A percentile compares a stretch with the other conserved stretches of the same genome.
Evolutionary conservation across 2,888 invertebrate species (phyloP).

Genomic region (Halictus quadricinctus): DNA sequence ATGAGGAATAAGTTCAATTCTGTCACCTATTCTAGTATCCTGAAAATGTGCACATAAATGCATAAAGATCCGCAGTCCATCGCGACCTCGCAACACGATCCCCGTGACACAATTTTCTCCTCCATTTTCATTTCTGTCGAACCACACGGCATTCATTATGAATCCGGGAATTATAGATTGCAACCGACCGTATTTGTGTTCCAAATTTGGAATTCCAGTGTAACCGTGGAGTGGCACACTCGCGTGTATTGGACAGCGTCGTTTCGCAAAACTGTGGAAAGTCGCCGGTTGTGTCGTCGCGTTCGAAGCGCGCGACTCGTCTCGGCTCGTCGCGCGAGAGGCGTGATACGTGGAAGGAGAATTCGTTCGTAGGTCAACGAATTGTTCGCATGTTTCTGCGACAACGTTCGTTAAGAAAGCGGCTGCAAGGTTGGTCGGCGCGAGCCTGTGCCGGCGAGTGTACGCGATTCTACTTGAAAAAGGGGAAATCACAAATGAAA

Average conservation of each 20-base stretch:
- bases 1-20: not conserved
- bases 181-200: not conserved
- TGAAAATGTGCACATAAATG: not conserved
- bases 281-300: not conserved
- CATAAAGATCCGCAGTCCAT: not conserved
- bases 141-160: not conserved
- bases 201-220: not conserved
- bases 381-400: conserved; percentile 18
- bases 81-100: not conserved
- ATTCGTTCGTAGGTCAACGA: conserved; percentile 33
- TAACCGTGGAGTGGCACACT: not conserved
- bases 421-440: not conserved
- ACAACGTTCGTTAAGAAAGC: conserved; percentile 37
- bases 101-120: not conserved
- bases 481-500: conserved; percentile 59
- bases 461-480: conserved; percentile 35
- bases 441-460: conserved; percentile 5
- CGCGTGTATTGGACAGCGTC: not conserved
- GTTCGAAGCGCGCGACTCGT: not conserved
- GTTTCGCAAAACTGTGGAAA: conserved; percentile 1
- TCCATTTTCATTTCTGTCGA: not conserved
- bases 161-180: not conserved
- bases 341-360: conserved; percentile 10
- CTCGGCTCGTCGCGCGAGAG: not conserved
- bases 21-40: not conserved